Conservation (phyloP, 2,888 invertebrate genomes). For the Cryptus viduatorius region DNA sequence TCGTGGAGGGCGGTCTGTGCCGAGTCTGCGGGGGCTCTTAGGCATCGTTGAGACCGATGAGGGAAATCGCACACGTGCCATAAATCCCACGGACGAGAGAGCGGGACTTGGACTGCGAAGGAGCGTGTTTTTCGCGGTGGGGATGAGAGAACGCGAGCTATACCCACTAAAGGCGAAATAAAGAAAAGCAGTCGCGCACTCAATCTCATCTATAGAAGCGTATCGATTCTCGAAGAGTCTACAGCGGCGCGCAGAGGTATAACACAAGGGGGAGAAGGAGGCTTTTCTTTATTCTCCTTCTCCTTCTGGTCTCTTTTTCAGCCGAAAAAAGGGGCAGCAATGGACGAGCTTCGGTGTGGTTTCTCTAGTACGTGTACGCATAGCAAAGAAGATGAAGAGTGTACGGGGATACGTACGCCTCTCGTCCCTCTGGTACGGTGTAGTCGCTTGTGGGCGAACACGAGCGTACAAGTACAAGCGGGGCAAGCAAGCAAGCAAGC, state of each 20-base stretch:
- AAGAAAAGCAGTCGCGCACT: constrained; percentile 54
- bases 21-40: constrained; percentile 57
- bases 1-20: constrained; percentile 46
- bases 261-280: not conserved
- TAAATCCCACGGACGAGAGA: constrained; percentile 66
- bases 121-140: not conserved
- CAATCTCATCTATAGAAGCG: constrained; percentile 42
- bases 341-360: constrained; percentile 5
- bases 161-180: constrained; percentile 33
- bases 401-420: not conserved
- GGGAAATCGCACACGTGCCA: constrained; percentile 66
- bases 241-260: not conserved
- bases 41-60: constrained; percentile 59
- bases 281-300: constrained; percentile 33
- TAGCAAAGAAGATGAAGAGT: not conserved
- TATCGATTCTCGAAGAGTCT: constrained; percentile 58
- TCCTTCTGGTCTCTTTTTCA: constrained; percentile 8
- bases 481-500: not conserved
- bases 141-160: not conserved
- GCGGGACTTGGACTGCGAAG: not conserved
- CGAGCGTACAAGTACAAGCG: constrained; percentile 20
- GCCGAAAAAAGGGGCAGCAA: constrained; percentile 5
- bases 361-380: constrained; percentile 28
- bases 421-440: not conserved
- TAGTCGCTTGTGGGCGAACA: constrained; percentile 19